phyloP scores from a whole-genome alignment of 2,888 invertebrate species.

The Zygaena filipendulae region DNA sequence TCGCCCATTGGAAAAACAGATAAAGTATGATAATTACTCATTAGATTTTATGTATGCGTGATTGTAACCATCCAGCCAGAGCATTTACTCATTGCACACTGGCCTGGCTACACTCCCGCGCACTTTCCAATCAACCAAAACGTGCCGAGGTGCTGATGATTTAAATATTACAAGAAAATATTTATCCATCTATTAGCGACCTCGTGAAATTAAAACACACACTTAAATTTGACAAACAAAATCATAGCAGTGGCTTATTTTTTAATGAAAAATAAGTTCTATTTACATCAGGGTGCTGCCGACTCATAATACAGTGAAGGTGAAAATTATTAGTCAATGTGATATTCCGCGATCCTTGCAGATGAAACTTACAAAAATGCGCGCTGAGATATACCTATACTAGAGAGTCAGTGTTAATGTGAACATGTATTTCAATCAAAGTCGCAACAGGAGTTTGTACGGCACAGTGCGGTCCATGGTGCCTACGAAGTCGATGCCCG shows the following conservation, averaged over 20 bases:
- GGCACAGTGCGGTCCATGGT: conserved; percentile 56
- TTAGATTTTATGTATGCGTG: conserved; percentile 48
- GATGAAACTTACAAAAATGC: too few relatives aligned
- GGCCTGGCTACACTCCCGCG: conserved; percentile 34
- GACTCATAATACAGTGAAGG: conserved; percentile 6
- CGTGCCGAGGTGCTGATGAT: conserved; percentile 40
- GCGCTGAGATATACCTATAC: too few relatives aligned
- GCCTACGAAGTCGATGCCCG: conserved; percentile 37
- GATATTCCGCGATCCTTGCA: too few relatives aligned
- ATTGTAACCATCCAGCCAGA: conserved; percentile 30
- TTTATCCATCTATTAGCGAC: conserved; percentile 43
- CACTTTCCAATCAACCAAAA: conserved; percentile 15
- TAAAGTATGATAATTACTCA: conserved; percentile 64
- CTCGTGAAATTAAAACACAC: conserved; percentile 21
- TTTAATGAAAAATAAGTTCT: conserved; percentile 49
- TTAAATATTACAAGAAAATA: conserved; percentile 44
- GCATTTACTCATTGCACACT: conserved; percentile 33
- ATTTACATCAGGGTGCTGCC: conserved; percentile 25
- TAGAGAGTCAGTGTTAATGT: conserved; percentile 28
- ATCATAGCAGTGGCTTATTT: conserved; percentile 43
- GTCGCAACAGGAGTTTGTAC: conserved; percentile 42
- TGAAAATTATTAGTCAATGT: not conserved
- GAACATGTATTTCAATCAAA: conserved; percentile 43
- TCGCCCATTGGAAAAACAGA: conserved; percentile 61
- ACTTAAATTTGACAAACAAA: conserved; percentile 17